These are phyloP conservation scores for Oligia latruncula DNA, from an alignment of 2,888 invertebrate species.

Conservation along the genomic window DNA sequence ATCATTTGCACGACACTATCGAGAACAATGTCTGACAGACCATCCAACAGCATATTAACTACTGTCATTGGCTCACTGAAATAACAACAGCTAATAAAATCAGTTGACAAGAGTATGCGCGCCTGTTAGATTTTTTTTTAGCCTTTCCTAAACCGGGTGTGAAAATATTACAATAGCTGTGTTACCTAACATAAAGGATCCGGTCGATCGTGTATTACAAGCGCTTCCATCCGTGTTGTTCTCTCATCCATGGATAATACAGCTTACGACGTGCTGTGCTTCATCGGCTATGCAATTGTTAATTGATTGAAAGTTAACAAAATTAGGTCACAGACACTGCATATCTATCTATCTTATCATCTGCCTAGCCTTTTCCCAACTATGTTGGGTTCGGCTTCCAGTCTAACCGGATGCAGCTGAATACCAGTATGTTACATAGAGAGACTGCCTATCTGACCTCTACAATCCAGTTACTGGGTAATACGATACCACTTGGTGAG, in stretches of 20 bases:
- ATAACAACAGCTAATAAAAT: background rate
- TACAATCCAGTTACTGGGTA: no score
- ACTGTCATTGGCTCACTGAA: background rate
- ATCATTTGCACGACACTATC: background rate
- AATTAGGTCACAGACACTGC: no score
- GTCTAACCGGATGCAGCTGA: no score
- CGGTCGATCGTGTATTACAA: slow-evolving; percentile 27
- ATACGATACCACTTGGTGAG: no score
- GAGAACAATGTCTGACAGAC: background rate
- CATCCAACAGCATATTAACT: background rate
- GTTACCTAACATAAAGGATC: slow-evolving; percentile 17
- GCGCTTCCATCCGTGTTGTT: slow-evolving; percentile 29
- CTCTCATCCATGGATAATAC: slow-evolving; percentile 29
- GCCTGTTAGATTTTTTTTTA: background rate
- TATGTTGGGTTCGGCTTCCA: no score
- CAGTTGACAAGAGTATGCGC: background rate
- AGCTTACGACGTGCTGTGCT: slow-evolving; percentile 23
- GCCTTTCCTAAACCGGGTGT: background rate
- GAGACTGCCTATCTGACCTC: no score
- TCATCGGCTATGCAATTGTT: slow-evolving; percentile 12
- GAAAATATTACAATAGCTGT: background rate
- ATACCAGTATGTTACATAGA: no score
- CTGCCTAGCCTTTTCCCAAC: no score
- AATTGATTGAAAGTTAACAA: no score
- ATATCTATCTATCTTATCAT: no score